Percentiles rank a stretch among this genome's conserved stretches.
phyloP scores from a whole-genome alignment of 1,140 invertebrate genomes.

The Microvelia longipes region DNA sequence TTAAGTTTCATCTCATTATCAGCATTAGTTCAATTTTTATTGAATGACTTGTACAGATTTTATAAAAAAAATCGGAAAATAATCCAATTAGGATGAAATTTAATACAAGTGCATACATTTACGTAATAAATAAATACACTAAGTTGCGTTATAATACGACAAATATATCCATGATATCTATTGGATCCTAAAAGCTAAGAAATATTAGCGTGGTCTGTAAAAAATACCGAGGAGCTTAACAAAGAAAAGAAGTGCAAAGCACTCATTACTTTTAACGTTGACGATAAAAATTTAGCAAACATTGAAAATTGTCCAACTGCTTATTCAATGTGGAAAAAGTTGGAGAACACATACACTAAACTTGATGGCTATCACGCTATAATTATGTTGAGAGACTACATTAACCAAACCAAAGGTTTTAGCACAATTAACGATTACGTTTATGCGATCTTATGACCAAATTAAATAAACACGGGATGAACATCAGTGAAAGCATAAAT shows the following conservation, averaged over 20 bases:
- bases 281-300: not conserved
- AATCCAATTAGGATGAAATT: too few relatives aligned
- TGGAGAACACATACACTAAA: not conserved
- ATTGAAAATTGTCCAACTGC: not conserved
- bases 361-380: not conserved
- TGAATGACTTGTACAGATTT: too few relatives aligned
- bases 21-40: too few relatives aligned
- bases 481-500: not conserved
- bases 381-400: not conserved
- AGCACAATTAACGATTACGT: not conserved
- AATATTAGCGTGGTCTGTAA: too few relatives aligned
- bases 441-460: not conserved
- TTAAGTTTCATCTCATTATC: too few relatives aligned
- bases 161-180: too few relatives aligned
- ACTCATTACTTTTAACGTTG: not conserved
- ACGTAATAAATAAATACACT: too few relatives aligned
- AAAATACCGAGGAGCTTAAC: too few relatives aligned
- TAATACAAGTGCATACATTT: too few relatives aligned
- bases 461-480: not conserved
- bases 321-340: not conserved
- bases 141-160: too few relatives aligned
- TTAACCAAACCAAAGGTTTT: not conserved
- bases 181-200: too few relatives aligned
- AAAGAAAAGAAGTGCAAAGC: not conserved
- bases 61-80: too few relatives aligned